A percentile compares a stretch with the other conserved stretches of the same genome.
Conservation (phyloP, 2,113 vertebrate genomes). For the Tyto alba region DNA sequence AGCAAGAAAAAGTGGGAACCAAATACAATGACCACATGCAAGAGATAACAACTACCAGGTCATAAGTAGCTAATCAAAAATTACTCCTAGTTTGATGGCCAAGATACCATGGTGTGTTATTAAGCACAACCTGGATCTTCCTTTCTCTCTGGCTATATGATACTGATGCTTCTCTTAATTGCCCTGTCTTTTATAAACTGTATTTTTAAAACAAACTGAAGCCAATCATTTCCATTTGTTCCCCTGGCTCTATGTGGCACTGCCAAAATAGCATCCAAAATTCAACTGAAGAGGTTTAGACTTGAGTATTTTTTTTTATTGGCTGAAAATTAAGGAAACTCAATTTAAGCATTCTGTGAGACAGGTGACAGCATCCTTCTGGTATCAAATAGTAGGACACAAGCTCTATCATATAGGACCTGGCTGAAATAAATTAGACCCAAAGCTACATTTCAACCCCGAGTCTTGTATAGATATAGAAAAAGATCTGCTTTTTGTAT, state of each 20-base stretch:
- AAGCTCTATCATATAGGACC: background rate
- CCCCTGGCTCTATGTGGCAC: background rate
- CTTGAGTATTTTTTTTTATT: background rate
- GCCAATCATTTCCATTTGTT: background rate
- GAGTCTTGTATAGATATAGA: background rate
- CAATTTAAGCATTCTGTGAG: background rate
- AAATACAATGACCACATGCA: background rate
- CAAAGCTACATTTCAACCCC: background rate
- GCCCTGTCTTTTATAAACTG: fast-evolving
- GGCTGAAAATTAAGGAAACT: background rate
- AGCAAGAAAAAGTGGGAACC: background rate
- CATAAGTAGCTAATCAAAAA: background rate
- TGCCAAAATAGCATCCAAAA: background rate
- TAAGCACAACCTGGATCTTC: background rate
- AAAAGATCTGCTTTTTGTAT: background rate
- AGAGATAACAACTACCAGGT: background rate
- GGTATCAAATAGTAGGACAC: background rate
- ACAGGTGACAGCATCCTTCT: background rate
- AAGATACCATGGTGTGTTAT: background rate
- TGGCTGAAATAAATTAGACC: background rate
- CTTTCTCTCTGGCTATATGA: background rate
- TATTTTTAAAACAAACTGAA: background rate
- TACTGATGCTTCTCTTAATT: background rate
- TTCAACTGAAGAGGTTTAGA: background rate
- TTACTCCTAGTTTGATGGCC: background rate